phyloP scores from a whole-genome alignment of 2,888 invertebrate genomes.

The Torymus texanus region DNA sequence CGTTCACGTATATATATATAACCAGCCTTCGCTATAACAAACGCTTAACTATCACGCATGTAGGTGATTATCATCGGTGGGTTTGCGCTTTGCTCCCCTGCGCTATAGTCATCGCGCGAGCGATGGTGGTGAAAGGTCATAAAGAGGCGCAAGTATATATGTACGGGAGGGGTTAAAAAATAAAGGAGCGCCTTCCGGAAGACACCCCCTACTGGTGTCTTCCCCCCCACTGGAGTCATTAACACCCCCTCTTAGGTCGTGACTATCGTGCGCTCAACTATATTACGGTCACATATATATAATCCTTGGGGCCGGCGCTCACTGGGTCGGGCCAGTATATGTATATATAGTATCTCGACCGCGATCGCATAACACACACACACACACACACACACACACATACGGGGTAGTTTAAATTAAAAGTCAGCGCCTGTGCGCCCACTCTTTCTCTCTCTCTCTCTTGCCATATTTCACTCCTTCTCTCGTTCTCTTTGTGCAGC shows the following conservation, averaged over 20 bases:
- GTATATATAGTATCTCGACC: too few species aligned
- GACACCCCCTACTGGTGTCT: conserved; percentile 60
- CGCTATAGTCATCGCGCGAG: neutral
- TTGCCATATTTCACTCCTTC: conserved; percentile 20
- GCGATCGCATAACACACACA: too few species aligned
- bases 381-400: neutral
- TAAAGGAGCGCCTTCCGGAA: conserved; percentile 58
- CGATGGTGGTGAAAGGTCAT: neutral
- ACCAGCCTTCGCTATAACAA: conserved; percentile 61
- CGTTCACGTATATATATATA: conserved; percentile 16
- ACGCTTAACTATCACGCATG: conserved; percentile 71
- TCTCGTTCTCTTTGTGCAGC: conserved; percentile 13
- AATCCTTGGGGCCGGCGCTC: neutral
- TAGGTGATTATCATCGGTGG: conserved; percentile 70
- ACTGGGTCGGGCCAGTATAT: too few species aligned
- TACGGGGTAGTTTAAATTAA: conserved; percentile 51
- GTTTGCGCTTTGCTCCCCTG: conserved; percentile 11
- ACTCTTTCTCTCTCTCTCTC: conserved; percentile 16
- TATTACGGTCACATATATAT: neutral
- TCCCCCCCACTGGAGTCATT: conserved; percentile 60
- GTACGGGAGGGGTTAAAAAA: conserved; percentile 41
- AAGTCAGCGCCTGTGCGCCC: conserved; percentile 44
- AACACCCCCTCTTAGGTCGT: conserved; percentile 58
- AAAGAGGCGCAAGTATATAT: conserved; percentile 49
- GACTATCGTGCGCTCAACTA: conserved; percentile 50